A percentile compares a stretch with the other conserved stretches of the same genome.
Evolutionary conservation across 2,888 invertebrate genomes (phyloP).

Genomic region (Lepidocyrtinus sp.): DNA sequence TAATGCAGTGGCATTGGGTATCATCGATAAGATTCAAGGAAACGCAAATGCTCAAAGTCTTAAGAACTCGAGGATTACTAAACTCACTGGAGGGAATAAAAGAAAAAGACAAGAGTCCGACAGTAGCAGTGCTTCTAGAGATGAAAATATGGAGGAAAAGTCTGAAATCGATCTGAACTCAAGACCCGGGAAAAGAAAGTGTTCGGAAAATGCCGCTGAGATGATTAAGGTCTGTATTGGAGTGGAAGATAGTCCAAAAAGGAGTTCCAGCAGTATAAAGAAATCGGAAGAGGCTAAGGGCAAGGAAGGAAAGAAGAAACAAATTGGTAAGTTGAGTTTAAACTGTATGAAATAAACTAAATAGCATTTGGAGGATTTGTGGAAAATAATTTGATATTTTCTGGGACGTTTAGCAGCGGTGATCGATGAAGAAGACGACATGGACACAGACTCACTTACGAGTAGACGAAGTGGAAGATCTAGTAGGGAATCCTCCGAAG

Average conservation of each 20-base stretch:
- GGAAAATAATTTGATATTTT: background rate
- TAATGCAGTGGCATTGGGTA: constrained; percentile 50
- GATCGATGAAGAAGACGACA: constrained; percentile 68
- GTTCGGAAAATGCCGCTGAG: constrained; percentile 78
- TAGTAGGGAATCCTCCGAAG: constrained; percentile 69
- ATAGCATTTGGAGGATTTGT: background rate
- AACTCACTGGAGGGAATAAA: constrained; percentile 73
- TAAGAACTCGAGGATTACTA: constrained; percentile 41
- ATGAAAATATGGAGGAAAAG: constrained; percentile 75
- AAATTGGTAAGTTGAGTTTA: constrained; percentile 66
- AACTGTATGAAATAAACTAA: constrained; percentile 1
- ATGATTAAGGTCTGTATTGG: constrained; percentile 77
- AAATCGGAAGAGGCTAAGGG: constrained; percentile 66
- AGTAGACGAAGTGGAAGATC: constrained; percentile 64
- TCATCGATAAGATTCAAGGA: constrained; percentile 56
- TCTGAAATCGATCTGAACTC: constrained; percentile 70
- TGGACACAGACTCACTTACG: constrained; percentile 59
- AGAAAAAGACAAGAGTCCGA: constrained; percentile 87
- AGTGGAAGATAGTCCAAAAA: constrained; percentile 72
- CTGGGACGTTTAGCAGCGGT: constrained; percentile 48
- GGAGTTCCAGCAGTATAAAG: constrained; percentile 64
- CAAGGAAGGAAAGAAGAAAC: constrained; percentile 62
- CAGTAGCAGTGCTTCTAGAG: constrained; percentile 78
- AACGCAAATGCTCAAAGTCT: constrained; percentile 37
- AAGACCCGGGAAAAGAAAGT: constrained; percentile 77